Evolutionary conservation across 2,113 vertebrate species (phyloP), one percentile per base, ranked within the genome.

Genomic region (Oceanites oceanicus): DNA sequence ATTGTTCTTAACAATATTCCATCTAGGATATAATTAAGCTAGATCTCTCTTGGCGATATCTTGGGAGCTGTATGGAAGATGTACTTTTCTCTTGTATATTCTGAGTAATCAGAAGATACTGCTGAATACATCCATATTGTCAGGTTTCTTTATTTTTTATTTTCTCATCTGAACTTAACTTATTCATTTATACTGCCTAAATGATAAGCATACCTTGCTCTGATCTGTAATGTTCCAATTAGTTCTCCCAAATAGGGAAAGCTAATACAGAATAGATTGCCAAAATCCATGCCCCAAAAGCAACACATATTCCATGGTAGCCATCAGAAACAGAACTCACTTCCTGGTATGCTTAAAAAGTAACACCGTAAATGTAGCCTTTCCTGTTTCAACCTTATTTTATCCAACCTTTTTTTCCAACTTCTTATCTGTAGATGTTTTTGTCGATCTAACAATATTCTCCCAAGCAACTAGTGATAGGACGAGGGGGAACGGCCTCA

Each of bases 1-100:
- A 75, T 78, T 77, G 89, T 91, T 93, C 68, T 95, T 95, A 97
- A 94, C 97, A 92, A 89, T 72, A 97, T 89, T 94, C 76, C 53
- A 44, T 65, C 21, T 90, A 71, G 30, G 9, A 56, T 80, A 83
- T 91, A 93, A 96, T 72, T 91, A 59, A 61, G 40, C 56, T 91
- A 76, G 67, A 93, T 92, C 86, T 83, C 67, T 96, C 34, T 61
- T 55, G 45, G 50, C 59, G 94, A 86, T 87, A 92, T 84, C 87
- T 82, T 86, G 70, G 86, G 95, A 90, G 50, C 70, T 76, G 7
- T 38, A 22, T 15, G 5, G 68, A 92, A 88, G 91, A 95, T 88
- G 52, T 63, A 87, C 93, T 95, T 93, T 92, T 97, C 72, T 95
- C 91, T 84, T 49, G 6, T 30, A 11, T 67, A 40, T 58, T 80